Percentiles rank a stretch among this genome's conserved stretches.
Conservation (phyloP, 1,140 invertebrate genomes). For the Mylabris phalerata region DNA sequence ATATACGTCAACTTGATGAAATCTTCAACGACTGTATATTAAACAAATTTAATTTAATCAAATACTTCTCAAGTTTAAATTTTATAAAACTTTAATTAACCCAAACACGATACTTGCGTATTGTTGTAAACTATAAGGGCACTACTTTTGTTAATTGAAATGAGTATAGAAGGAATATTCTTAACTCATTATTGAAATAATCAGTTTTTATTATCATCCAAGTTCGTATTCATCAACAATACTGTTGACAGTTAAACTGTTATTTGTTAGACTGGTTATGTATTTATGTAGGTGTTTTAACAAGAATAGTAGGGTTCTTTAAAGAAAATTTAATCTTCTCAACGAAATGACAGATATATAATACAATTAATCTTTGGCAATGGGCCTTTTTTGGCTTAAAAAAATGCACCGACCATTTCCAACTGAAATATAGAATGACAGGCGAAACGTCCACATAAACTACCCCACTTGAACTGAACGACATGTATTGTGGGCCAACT, state of each 20-base stretch:
- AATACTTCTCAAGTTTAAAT: too few species aligned
- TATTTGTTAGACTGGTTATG: background rate
- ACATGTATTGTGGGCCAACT: conserved; percentile 10
- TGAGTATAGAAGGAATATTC: too few species aligned
- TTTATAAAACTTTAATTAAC: too few species aligned
- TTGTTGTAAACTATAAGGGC: too few species aligned
- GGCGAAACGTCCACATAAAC: conserved; percentile 14
- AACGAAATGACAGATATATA: conserved; percentile 17
- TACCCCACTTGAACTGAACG: conserved; percentile 12
- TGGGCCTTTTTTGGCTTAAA: conserved; percentile 6
- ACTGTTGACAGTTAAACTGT: conserved; percentile 1
- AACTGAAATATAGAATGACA: conserved; percentile 13
- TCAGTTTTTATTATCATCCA: too few species aligned
- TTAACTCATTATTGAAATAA: too few species aligned
- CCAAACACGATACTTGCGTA: too few species aligned
- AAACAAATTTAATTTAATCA: too few species aligned
- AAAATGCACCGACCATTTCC: conserved; percentile 8
- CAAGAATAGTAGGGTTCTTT: conserved; percentile 11
- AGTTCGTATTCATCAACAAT: too few species aligned
- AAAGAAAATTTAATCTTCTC: conserved; percentile 17
- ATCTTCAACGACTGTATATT: too few species aligned
- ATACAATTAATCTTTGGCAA: conserved; percentile 17
- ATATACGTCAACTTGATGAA: too few species aligned
- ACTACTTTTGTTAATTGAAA: too few species aligned
- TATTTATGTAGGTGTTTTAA: conserved; percentile 16